Evolutionary conservation across 2,797 vertebrate genomes (phyloP).

Genomic region (Alfaro cultratus): DNA sequence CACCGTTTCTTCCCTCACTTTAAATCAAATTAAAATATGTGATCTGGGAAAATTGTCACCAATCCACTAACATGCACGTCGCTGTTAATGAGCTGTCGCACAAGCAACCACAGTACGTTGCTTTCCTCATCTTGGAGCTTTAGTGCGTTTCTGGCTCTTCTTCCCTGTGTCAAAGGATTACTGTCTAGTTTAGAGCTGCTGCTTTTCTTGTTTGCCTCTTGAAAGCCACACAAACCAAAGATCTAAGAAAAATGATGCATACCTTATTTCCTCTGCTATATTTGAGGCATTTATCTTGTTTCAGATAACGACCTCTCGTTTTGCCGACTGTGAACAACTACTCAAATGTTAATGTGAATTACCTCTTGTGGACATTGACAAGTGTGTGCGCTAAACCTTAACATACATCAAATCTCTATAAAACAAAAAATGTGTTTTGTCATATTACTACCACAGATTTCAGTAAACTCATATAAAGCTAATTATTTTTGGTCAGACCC

Average conservation of each 20-base stretch:
- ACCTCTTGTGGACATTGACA: not conserved
- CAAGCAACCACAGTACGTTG: slow-evolving; percentile 24
- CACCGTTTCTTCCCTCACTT: slow-evolving; percentile 19
- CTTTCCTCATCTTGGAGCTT: slow-evolving; percentile 18
- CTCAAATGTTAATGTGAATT: slow-evolving; percentile 12
- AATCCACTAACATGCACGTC: slow-evolving; percentile 10
- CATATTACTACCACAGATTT: not conserved
- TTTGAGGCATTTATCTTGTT: slow-evolving; percentile 2
- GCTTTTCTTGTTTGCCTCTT: slow-evolving; percentile 31
- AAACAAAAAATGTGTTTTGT: not conserved
- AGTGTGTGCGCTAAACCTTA: not conserved
- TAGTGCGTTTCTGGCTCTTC: slow-evolving; percentile 45
- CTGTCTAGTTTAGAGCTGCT: slow-evolving; percentile 51
- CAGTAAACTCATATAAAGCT: not conserved
- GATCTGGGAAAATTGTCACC: slow-evolving; percentile 28
- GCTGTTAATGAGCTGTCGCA: slow-evolving; percentile 51
- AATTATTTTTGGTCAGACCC: not conserved
- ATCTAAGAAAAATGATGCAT: slow-evolving; percentile 23
- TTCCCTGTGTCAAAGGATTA: slow-evolving; percentile 58
- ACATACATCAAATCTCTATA: not conserved
- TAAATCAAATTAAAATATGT: slow-evolving; percentile 61
- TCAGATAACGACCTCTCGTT: slow-evolving; percentile 5
- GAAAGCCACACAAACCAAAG: slow-evolving; percentile 26
- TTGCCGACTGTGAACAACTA: slow-evolving; percentile 4
- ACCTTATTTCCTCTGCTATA: slow-evolving; percentile 6